Conservation (phyloP, 2,888 invertebrate species). For the Stenchaetothrips biformis region DNA sequence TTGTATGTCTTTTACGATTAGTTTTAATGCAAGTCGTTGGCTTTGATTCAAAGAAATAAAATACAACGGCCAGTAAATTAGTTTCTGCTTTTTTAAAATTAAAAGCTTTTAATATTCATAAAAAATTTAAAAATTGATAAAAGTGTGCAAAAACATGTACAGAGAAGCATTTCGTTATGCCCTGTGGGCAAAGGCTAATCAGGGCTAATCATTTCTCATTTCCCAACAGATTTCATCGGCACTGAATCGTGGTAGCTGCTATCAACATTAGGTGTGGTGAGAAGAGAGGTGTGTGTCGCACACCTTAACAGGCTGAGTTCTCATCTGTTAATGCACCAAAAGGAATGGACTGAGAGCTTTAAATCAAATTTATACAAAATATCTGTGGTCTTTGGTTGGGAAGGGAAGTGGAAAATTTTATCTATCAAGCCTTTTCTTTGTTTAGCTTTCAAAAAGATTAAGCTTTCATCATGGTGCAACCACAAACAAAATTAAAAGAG, state of each 20-base stretch:
- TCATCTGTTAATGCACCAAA: not conserved
- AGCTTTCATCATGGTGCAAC: not conserved
- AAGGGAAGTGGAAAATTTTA: not conserved
- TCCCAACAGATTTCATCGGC: constrained; percentile 6
- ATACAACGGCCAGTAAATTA: too few relatives aligned
- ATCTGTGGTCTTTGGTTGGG: too few relatives aligned
- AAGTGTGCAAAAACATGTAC: not conserved
- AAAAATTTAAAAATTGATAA: not conserved
- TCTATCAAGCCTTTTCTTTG: not conserved
- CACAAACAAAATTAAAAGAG: not conserved
- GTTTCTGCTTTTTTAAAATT: too few relatives aligned
- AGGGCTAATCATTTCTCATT: not conserved
- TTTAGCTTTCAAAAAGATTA: not conserved
- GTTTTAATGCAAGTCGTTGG: too few relatives aligned
- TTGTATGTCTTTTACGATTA: not conserved
- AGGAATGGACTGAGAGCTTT: not conserved
- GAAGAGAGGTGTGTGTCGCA: not conserved
- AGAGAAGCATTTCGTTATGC: not conserved
- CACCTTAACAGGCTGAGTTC: constrained; percentile 5
- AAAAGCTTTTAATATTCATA: not conserved
- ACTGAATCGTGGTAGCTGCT: constrained; percentile 11
- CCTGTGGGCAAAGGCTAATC: not conserved
- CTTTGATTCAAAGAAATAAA: too few relatives aligned
- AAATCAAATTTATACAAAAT: not conserved
- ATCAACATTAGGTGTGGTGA: constrained; percentile 19